Evolutionary conservation across 1,140 invertebrate genomes (phyloP).

Genomic region (Calycopis cecrops): DNA sequence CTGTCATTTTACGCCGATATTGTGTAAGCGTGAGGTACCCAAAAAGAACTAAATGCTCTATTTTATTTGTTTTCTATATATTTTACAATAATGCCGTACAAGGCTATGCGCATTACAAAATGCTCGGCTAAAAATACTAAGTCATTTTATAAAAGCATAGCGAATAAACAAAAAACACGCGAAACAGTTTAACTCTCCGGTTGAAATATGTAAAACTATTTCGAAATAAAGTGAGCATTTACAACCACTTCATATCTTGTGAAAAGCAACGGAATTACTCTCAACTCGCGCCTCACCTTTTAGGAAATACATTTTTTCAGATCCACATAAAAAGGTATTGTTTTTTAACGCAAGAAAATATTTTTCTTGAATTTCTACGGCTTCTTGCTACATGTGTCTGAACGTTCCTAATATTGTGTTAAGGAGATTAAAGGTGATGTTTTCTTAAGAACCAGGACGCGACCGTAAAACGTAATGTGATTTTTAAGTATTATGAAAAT

Average conservation of each 20-base stretch:
- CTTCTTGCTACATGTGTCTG: not conserved
- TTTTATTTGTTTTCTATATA: too few relatives aligned
- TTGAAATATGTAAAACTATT: not conserved
- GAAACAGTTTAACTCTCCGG: too few relatives aligned
- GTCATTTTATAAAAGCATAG: too few relatives aligned
- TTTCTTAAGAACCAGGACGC: slow-evolving; percentile 1
- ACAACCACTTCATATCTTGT: slow-evolving; percentile 10
- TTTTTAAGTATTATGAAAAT: not conserved
- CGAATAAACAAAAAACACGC: too few relatives aligned
- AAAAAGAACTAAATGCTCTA: too few relatives aligned
- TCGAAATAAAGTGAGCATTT: slow-evolving; percentile 3
- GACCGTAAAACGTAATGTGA: slow-evolving; percentile 8
- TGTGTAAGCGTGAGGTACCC: too few relatives aligned
- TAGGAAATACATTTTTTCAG: not conserved
- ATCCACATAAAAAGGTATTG: not conserved
- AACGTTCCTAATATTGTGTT: slow-evolving; percentile 3
- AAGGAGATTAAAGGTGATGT: not conserved
- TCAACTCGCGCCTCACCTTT: slow-evolving; percentile 12
- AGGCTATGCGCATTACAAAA: too few relatives aligned
- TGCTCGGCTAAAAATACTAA: too few relatives aligned
- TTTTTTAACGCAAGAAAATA: not conserved
- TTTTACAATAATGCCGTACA: too few relatives aligned
- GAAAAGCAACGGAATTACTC: slow-evolving; percentile 18
- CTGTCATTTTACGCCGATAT: too few relatives aligned
- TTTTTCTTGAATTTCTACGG: slow-evolving; percentile 5